Evolutionary conservation across 2,888 invertebrate species (phyloP).

Genomic region (Dyspetes luteomarginatus): DNA sequence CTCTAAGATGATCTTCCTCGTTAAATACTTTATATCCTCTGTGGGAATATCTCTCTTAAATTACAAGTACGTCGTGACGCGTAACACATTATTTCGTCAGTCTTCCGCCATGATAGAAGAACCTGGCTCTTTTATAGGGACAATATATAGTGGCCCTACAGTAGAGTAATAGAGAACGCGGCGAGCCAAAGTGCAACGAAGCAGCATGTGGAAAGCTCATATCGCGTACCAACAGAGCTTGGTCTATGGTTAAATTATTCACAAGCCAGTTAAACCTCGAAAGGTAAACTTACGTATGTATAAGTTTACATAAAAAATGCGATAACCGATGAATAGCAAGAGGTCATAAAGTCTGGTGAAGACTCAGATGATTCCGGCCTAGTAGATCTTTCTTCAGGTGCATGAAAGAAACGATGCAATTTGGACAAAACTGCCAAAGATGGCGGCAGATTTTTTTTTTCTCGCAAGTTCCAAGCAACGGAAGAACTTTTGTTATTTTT

Average conservation of each 20-base stretch:
- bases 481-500: not conserved
- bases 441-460: not conserved
- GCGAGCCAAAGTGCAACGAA: not conserved
- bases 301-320: conserved; percentile 30
- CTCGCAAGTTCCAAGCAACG: not conserved
- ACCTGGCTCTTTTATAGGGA: too few relatives aligned
- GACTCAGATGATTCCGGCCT: conserved; percentile 2
- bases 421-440: not conserved
- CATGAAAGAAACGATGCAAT: not conserved
- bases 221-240: conserved; percentile 24
- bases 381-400: not conserved
- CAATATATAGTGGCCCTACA: too few relatives aligned
- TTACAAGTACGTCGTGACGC: too few relatives aligned
- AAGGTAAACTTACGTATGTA: conserved; percentile 41
- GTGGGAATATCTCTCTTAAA: too few relatives aligned
- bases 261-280: conserved; percentile 26
- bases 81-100: too few relatives aligned
- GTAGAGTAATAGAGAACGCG: too few relatives aligned
- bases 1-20: too few relatives aligned
- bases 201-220: conserved; percentile 53
- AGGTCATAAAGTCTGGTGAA: not conserved
- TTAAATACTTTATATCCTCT: too few relatives aligned
- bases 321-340: not conserved
- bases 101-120: too few relatives aligned
- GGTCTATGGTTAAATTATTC: conserved; percentile 28